Conservation (phyloP, 1,140 invertebrate genomes). For the Antheraea pernyi region DNA sequence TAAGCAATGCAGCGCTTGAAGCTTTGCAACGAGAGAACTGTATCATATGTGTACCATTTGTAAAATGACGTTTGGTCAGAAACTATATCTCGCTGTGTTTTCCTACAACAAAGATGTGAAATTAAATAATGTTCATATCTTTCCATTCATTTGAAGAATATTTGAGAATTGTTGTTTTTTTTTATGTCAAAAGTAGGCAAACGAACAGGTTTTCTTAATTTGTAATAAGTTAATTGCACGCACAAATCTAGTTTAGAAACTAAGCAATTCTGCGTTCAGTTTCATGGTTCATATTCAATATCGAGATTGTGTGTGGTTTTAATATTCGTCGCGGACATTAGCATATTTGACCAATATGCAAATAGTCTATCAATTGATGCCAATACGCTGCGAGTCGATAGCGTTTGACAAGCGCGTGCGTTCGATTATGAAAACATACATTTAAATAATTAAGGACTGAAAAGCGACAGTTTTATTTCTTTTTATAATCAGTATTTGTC, state of each 20-base stretch:
- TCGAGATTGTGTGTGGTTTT: conserved; percentile 12
- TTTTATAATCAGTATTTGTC: not conserved
- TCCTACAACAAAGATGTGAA: too few species aligned
- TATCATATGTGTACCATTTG: too few species aligned
- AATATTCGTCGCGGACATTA: conserved; percentile 13
- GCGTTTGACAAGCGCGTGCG: conserved; percentile 7
- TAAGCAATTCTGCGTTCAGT: not conserved
- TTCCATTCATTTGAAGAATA: too few species aligned
- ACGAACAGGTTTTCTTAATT: too few species aligned
- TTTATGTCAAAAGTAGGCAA: too few species aligned
- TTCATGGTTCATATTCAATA: not conserved
- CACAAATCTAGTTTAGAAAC: not conserved
- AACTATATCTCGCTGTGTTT: too few species aligned
- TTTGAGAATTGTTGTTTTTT: too few species aligned
- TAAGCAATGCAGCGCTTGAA: too few species aligned
- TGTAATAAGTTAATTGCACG: not conserved
- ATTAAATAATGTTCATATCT: too few species aligned
- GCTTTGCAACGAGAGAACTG: too few species aligned
- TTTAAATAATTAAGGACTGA: not conserved
- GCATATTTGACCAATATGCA: conserved; percentile 22
- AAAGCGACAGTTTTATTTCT: not conserved
- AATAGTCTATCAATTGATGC: conserved; percentile 17
- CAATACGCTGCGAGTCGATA: conserved; percentile 9
- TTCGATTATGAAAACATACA: conserved; percentile 1
- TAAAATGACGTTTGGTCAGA: too few species aligned